A percentile compares a stretch with the other conserved stretches of the same genome.
Conservation (phyloP, 2,888 invertebrate species). For the Acronicta aceris region DNA sequence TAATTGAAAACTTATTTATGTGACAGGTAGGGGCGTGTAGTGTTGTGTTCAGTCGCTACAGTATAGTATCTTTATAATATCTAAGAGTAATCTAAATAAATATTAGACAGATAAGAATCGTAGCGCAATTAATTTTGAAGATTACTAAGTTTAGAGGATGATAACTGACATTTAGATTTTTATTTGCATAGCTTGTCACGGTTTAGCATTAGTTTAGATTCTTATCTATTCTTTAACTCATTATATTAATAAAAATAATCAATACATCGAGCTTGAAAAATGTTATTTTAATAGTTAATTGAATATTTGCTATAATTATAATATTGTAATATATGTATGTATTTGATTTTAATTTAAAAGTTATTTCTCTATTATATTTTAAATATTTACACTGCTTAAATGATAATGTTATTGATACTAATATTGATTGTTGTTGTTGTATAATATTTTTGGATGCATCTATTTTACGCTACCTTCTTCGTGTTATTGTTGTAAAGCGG, state of each 20-base stretch:
- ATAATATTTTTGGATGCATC: slow-evolving; percentile 87
- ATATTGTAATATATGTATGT: slow-evolving; percentile 74
- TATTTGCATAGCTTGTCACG: slow-evolving; percentile 77
- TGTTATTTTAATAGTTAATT: slow-evolving; percentile 84
- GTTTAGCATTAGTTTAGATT: slow-evolving; percentile 81
- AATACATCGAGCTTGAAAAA: slow-evolving; percentile 86
- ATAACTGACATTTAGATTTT: slow-evolving; percentile 80
- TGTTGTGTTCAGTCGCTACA: slow-evolving; percentile 72
- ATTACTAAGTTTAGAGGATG: slow-evolving; percentile 89
- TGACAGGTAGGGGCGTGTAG: slow-evolving; percentile 24
- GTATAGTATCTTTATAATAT: slow-evolving; percentile 65
- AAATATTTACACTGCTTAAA: slow-evolving; percentile 87
- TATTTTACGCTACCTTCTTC: slow-evolving; percentile 83
- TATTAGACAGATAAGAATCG: slow-evolving; percentile 70
- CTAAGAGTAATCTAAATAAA: slow-evolving; percentile 71
- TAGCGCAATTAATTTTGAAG: slow-evolving; percentile 75
- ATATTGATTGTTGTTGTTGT: slow-evolving; percentile 86
- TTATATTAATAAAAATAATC: slow-evolving; percentile 73
- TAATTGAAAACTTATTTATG: slow-evolving; percentile 50
- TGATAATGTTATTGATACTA: slow-evolving; percentile 84
- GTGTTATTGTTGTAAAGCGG: slow-evolving; percentile 75
- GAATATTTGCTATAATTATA: slow-evolving; percentile 81
- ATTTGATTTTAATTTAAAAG: slow-evolving; percentile 78
- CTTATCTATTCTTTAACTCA: slow-evolving; percentile 64
- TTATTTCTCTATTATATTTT: slow-evolving; percentile 84